Conservation (phyloP, 1,140 invertebrate genomes). For the Helicoverpa armigera region DNA sequence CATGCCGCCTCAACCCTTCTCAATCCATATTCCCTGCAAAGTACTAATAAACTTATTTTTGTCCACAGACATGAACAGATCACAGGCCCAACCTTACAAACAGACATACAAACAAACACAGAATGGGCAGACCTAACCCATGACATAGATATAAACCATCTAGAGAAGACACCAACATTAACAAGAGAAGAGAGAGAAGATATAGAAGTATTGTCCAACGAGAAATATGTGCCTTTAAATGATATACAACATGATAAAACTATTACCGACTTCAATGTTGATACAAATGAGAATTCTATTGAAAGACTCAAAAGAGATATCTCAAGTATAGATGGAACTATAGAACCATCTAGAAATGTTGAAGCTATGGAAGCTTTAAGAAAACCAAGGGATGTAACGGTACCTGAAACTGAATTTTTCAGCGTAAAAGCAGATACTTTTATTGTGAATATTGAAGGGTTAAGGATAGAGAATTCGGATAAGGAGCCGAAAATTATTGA, state of each 20-base stretch:
- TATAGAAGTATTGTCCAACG: conserved; percentile 65
- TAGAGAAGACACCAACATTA: conserved; percentile 57
- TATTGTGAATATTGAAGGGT: conserved; percentile 84
- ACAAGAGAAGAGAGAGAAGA: conserved; percentile 63
- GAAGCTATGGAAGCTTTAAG: not conserved
- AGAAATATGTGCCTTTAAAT: conserved; percentile 69
- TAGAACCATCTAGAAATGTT: not conserved
- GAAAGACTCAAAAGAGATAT: conserved; percentile 38
- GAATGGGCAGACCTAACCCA: conserved; percentile 74
- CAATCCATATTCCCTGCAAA: not conserved
- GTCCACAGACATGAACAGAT: conserved; percentile 29
- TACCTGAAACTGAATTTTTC: conserved; percentile 54
- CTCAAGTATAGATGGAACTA: too few relatives aligned
- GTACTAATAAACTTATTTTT: conserved; percentile 2
- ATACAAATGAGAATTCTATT: conserved; percentile 38
- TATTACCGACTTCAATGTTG: conserved; percentile 14
- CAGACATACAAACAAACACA: conserved; percentile 48
- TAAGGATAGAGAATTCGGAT: conserved; percentile 88
- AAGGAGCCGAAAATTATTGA: conserved; percentile 88
- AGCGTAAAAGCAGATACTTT: conserved; percentile 54
- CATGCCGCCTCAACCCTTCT: not conserved
- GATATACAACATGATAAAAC: conserved; percentile 48
- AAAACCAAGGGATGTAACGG: conserved; percentile 35
- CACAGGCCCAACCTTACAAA: not conserved
- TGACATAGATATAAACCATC: conserved; percentile 81